Conservation (phyloP, 1,140 invertebrate species). For the Ladona fulva region DNA sequence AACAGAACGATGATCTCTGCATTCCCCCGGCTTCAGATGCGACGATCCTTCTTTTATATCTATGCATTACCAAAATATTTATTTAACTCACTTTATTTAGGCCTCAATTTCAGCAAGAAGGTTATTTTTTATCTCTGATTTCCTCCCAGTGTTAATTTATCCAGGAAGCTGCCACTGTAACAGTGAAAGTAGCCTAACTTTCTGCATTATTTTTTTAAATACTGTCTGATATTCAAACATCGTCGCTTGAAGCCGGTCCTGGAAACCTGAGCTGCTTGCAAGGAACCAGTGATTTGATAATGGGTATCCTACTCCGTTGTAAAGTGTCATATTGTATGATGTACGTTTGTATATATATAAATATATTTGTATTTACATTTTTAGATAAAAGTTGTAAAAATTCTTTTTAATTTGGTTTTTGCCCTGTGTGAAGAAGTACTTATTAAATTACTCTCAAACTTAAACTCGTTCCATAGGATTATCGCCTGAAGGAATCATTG, state of each 20-base stretch:
- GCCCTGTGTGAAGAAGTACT: too few species aligned
- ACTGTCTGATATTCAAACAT: too few species aligned
- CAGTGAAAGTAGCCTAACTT: neutral
- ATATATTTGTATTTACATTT: neutral
- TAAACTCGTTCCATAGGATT: too few species aligned
- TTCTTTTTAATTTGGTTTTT: too few species aligned
- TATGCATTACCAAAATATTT: too few species aligned
- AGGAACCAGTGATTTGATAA: neutral
- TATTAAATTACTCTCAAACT: too few species aligned
- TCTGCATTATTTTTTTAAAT: neutral
- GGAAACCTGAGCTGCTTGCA: too few species aligned
- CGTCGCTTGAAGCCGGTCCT: too few species aligned
- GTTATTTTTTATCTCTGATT: too few species aligned
- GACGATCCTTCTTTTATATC: neutral
- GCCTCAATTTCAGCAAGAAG: too few species aligned
- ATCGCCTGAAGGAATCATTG: too few species aligned
- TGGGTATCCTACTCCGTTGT: neutral
- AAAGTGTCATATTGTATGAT: neutral
- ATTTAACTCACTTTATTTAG: too few species aligned
- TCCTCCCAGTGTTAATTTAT: neutral
- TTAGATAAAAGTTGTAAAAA: neutral
- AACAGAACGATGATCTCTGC: neutral
- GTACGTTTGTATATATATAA: neutral
- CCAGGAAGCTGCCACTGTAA: neutral
- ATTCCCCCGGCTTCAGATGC: neutral